Evolutionary conservation across 2,113 vertebrate genomes (phyloP).

Genomic region (Numenius arquata): DNA sequence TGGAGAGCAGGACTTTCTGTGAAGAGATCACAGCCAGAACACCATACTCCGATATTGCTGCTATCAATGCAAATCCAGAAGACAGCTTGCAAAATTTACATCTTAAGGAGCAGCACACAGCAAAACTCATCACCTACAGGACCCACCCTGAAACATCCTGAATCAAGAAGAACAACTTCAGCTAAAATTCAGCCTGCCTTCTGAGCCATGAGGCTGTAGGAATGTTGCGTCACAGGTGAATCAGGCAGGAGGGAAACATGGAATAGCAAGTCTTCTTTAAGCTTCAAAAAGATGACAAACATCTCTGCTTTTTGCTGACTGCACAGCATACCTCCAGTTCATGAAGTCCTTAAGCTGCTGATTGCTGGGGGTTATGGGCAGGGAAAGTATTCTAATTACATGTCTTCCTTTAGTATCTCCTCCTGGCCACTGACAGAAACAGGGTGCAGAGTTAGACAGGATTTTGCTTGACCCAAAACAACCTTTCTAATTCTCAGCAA

Average conservation of each 20-base stretch:
- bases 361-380: background rate
- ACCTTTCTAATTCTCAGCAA: background rate
- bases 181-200: background rate
- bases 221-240: background rate
- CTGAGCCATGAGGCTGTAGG: background rate
- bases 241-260: background rate
- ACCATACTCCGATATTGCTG: background rate
- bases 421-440: background rate
- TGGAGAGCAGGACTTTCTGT: background rate
- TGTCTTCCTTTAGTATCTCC: background rate
- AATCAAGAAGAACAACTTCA: background rate
- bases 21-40: background rate
- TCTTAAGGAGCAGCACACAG: background rate
- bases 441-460: background rate
- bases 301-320: background rate
- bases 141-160: background rate
- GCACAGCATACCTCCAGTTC: background rate
- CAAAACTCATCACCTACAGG: background rate
- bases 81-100: background rate
- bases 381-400: background rate
- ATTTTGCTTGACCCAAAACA: background rate
- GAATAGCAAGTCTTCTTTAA: background rate
- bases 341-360: background rate
- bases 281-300: background rate
- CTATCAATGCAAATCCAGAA: background rate